Percentiles rank a stretch among this genome's conserved stretches.
phyloP scores from a whole-genome alignment of 2,888 invertebrate genomes.

The Mesopsocus fuscifrons region DNA sequence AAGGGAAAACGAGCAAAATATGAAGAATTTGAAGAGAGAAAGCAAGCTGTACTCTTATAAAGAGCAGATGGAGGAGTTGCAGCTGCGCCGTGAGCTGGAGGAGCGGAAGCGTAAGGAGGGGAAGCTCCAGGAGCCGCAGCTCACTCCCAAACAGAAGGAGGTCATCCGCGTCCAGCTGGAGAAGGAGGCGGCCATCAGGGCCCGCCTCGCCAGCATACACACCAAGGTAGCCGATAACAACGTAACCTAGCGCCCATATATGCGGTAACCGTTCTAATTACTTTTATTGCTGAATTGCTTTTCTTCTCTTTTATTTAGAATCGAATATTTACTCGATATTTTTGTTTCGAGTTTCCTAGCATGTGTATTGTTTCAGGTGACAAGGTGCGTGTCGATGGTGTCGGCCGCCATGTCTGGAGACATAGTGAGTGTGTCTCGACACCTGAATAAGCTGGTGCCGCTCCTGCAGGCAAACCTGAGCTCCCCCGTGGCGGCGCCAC shows the following conservation, averaged over 20 bases:
- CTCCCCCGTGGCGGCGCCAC: conserved; percentile 60
- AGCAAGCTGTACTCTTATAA: conserved; percentile 93
- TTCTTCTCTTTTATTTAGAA: too few species aligned
- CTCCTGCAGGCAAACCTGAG: conserved; percentile 41
- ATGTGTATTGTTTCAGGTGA: conserved; percentile 15
- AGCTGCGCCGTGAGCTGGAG: conserved; percentile 78
- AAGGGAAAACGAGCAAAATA: conserved; percentile 27
- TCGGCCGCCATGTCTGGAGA: conserved; percentile 33
- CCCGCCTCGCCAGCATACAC: conserved; percentile 40
- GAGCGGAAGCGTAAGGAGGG: conserved; percentile 69
- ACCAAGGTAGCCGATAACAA: conserved; percentile 18
- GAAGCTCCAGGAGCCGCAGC: conserved; percentile 48
- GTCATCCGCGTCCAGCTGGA: conserved; percentile 66
- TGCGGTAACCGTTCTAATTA: too few species aligned
- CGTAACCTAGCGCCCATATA: too few species aligned
- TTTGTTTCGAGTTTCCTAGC: too few species aligned
- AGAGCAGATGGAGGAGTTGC: conserved; percentile 88
- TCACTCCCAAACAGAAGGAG: conserved; percentile 83
- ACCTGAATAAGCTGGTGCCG: conserved; percentile 36
- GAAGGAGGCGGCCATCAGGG: conserved; percentile 63
- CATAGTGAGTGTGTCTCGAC: conserved; percentile 29
- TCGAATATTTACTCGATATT: too few species aligned
- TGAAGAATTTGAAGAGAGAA: conserved; percentile 77
- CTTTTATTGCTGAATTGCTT: too few species aligned
- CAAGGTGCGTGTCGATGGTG: conserved; percentile 29